These are phyloP conservation scores for Pelmatolapia mariae DNA, from an alignment of 2,113 vertebrate genomes.

Conservation along the genomic window DNA sequence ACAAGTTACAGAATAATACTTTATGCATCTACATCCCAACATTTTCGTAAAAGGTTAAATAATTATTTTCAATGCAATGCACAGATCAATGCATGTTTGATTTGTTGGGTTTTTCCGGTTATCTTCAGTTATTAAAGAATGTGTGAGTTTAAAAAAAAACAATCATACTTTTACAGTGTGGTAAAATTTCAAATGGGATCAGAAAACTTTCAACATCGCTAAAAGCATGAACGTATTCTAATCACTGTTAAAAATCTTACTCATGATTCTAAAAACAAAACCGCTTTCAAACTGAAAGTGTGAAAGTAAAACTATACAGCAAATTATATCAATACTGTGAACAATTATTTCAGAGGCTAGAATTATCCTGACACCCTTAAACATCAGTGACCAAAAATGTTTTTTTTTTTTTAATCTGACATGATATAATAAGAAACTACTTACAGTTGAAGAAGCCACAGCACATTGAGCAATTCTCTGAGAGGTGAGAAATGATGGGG, in stretches of 20 bases:
- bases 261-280: background rate
- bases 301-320: background rate
- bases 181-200: background rate
- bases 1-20: background rate
- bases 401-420: background rate
- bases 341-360: background rate
- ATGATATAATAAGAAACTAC: background rate
- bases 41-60: background rate
- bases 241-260: background rate
- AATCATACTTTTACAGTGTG: fast-evolving
- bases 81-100: background rate
- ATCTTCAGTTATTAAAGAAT: background rate
- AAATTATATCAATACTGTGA: background rate
- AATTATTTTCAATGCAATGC: background rate
- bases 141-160: background rate
- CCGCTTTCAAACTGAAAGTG: background rate
- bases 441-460: background rate
- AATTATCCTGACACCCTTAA: background rate
- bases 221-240: fast-evolving
- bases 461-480: background rate
- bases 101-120: background rate
- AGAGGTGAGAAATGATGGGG: background rate
- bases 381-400: fast-evolving
- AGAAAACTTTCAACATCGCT: fast-evolving
- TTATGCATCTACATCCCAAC: background rate